Base-by-base conservation (phyloP, 2,888 invertebrate genomes). In the Drosophila lutescens region DNA sequence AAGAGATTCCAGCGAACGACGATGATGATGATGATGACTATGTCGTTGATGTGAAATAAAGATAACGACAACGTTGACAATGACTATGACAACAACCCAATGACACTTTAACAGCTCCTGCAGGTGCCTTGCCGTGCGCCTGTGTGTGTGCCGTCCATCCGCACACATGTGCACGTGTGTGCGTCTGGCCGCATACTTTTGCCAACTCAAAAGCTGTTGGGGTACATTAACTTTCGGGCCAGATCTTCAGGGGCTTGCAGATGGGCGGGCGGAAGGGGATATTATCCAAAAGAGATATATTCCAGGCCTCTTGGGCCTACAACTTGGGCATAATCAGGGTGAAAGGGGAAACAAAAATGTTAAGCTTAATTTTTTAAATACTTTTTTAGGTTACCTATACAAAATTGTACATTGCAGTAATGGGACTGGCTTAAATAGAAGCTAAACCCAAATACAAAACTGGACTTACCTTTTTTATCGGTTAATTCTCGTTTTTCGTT, bases 31-130 rank as follows among this genome's bases (percentile, higher is more conserved):
- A 73, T 86, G 81, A 86, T 79, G 86, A 86, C 78, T 78, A 84
- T 81, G 84, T 79, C 84, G 84, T 83, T 83, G 82, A 83, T 83
- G 82, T 77, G 84, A 86, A 84, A 84, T 84, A 86, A 86, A 84
- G 87, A 86, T 84, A 86, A 86, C 85, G 83, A 79, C 86, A 84
- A 81, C 86, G 79, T 79, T 86, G 83, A 84, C 86, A 84, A 84
- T 81, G 83, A 84, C 84, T 81, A 84, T 84, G 84, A 78, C 83
- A 84, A 86, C 86, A 79, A 56, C 86, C 78, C 87, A 80, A 81
- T 77, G 85, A 86, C 81, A 86, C 84, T 83, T 86, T 86, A 86
- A 83, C 82, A 86, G 82, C 82, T 63, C 84, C 78, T 82, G 80
- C 81, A 82, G 81, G 86, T 82, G 83, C 83, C 83, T 59, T 62